phyloP scores from a whole-genome alignment of 2,888 invertebrate species.

The Lysandra bellargus region DNA sequence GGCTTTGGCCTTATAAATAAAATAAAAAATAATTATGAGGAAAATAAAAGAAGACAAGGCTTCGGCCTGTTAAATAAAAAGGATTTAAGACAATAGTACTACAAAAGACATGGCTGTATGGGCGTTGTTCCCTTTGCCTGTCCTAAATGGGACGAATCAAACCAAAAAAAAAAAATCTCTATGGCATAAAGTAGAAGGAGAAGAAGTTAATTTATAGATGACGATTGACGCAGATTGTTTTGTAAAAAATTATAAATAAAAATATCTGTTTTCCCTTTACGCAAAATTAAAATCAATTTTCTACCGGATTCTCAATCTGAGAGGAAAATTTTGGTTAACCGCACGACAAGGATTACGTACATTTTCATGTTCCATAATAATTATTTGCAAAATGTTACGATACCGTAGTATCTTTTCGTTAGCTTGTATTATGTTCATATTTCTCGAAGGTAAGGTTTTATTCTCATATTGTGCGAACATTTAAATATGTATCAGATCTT shows the following conservation, averaged over 20 bases:
- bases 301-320: background rate
- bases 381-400: slow-evolving; percentile 49
- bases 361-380: background rate
- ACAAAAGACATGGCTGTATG: no score
- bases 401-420: slow-evolving; percentile 44
- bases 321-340: background rate
- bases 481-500: background rate
- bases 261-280: background rate
- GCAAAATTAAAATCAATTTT: background rate
- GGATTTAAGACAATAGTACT: no score
- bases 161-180: background rate
- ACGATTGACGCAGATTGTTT: slow-evolving; percentile 30
- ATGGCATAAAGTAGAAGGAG: background rate
- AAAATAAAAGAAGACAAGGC: no score
- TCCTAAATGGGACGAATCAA: background rate
- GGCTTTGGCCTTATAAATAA: no score
- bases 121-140: no score
- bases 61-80: no score
- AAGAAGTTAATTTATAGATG: slow-evolving; percentile 13
- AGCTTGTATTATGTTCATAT: slow-evolving; percentile 55
- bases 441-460: slow-evolving; percentile 44
- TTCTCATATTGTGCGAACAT: background rate
- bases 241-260: slow-evolving; percentile 2
- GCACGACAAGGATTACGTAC: background rate
- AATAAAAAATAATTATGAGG: no score